These are phyloP conservation scores for Myrmophylax atrothorax DNA, from an alignment of 2,113 vertebrate genomes.

Conservation along the genomic window DNA sequence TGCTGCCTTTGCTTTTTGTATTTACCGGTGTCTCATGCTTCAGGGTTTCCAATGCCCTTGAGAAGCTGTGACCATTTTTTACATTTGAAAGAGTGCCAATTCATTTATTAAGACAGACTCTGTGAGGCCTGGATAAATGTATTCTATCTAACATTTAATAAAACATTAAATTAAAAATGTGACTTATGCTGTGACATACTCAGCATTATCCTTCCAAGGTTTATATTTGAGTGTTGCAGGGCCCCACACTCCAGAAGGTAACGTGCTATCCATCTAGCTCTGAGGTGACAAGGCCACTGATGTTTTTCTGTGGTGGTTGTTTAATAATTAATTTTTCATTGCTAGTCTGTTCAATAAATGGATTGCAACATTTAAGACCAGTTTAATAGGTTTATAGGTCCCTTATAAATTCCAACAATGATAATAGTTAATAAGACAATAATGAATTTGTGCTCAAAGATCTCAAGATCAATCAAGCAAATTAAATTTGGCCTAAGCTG, in stretches of 20 bases:
- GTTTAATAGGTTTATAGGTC: constrained; percentile 73
- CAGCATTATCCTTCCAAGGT: constrained; percentile 71
- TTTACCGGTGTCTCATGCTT: constrained; percentile 78
- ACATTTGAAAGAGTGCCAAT: constrained; percentile 75
- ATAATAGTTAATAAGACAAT: constrained; percentile 73
- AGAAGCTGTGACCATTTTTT: constrained; percentile 74
- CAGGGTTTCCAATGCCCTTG: constrained; percentile 78
- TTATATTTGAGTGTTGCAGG: constrained; percentile 69
- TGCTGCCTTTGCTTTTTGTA: constrained; percentile 73
- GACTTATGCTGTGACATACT: constrained; percentile 74
- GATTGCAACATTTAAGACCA: constrained; percentile 76
- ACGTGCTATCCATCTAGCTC: constrained; percentile 71
- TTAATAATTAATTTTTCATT: constrained; percentile 84
- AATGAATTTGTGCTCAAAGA: constrained; percentile 66
- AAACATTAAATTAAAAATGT: constrained; percentile 83
- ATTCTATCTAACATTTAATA: constrained; percentile 80
- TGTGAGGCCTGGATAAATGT: constrained; percentile 74
- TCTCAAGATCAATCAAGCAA: constrained; percentile 60
- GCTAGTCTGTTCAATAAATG: constrained; percentile 76
- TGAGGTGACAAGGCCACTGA: constrained; percentile 73
- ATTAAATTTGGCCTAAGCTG: constrained; percentile 34
- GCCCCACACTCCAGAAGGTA: constrained; percentile 53
- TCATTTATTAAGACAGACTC: constrained; percentile 78
- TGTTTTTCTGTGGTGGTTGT: constrained; percentile 75
- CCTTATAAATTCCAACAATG: constrained; percentile 61